Base-by-base conservation (phyloP, 2,888 invertebrate species). In the Lithosia quadra region DNA sequence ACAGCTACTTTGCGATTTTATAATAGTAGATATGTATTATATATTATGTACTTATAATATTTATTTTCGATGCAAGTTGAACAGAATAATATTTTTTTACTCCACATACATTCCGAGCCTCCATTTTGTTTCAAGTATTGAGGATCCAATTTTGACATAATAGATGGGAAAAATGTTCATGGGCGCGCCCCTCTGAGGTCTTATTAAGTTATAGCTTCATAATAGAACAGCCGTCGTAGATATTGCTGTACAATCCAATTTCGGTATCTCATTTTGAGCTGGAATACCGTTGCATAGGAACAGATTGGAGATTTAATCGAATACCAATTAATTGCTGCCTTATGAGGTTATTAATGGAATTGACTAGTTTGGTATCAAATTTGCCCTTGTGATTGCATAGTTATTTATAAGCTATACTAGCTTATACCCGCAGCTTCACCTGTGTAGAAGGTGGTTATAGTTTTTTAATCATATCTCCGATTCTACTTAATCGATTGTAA, bases 251-350 rank as follows among this genome's bases (percentile, higher is more conserved):
- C 81, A 84, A 88, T 88, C 84, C 85, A 90, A 89, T 88, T 88
- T 87, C 82, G n/a, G 84, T 82, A 80, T 83, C 79, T 84, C 83
- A 83, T 84, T n/a, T 85, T 79, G 76, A 70, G 68, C 21, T 75
- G 72, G 77, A 80, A 80, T 78, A 81, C 80, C 73, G 76, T 73
- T 75, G 81, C 77, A 82, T 78, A 82, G 83, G 79, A 83, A 79
- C 81, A 80, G 85, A 88, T 88, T 86, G 84, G 82, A 82, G 84
- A 88, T 88, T 86, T 86, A 90, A 90, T 90, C 84, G 86, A 86
- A 85, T 83, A 84, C 81, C 89, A 88, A 89, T 90, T 90, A 90
- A 80, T 80, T 83, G 75, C 75, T 73, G 68, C 72, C 84, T 86
- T 83, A 85, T 79, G 78, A 82, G 82, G 82, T 83, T 86, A 80